Evolutionary conservation across 1,140 invertebrate species (phyloP), one percentile per base, ranked within the genome.

Genomic region (Solenopsis fugax): DNA sequence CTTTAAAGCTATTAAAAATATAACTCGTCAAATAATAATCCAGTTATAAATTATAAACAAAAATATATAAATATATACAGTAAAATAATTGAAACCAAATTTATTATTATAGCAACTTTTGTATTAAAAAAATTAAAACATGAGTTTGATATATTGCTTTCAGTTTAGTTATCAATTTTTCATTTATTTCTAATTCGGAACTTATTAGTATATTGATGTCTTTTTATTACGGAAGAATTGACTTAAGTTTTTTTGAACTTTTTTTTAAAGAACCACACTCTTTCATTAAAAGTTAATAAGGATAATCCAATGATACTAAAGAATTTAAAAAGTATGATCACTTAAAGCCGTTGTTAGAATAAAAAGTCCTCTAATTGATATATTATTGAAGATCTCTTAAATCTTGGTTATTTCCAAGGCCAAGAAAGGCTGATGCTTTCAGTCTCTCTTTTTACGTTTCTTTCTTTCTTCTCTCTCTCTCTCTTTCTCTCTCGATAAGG

Each of bases 351-450:
- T n/a, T 45, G 6, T 5, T 71, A 29, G 9, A 45, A 54, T 4
- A 18, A 41, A 80, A 45, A 10, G 21, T 10, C 34, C 24, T 48
- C 21, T 71, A 81, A 81, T 71, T 81, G 65, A 45, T 71, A 24
- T 18, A 71, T 45, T 65, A 81, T 71, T 56, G 21, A 56, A 37
- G 65, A 34, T 34, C 21, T 71, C 78, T 45, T 71, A 24, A 71
- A 81, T 56, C 64, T 45, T 45, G 37, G 34, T 71, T 67, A 13
- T 71, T 13, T 71, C 37, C 18, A 69, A 56, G 21, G 65, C 65
- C 37, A 71, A 45, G 21, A 24, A 56, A 81, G 52, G 13, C 21
- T 56, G 54, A 71, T 45, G 21, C 41, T 58, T 60, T 18, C 37
- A 75, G 16, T 10, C 41, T 50, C 16, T 21, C 7, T 48, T 0